phyloP scores from a whole-genome alignment of 2,888 invertebrate genomes.

The Heliconius aoede region DNA sequence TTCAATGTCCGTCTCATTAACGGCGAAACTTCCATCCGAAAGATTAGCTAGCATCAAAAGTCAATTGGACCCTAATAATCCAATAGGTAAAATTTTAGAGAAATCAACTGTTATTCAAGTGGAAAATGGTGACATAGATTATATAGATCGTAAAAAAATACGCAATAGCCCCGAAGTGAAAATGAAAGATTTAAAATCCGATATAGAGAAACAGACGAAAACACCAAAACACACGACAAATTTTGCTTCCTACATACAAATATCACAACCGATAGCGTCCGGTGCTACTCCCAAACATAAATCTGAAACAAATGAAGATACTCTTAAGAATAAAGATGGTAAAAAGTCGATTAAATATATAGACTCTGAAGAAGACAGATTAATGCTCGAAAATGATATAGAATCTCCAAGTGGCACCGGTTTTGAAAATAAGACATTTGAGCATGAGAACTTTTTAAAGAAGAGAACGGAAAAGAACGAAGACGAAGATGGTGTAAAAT shows the following conservation, averaged over 20 bases:
- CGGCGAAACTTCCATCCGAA: slow-evolving; percentile 70
- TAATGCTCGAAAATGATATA: slow-evolving; percentile 72
- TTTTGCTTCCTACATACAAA: slow-evolving; percentile 85
- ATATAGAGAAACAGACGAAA: slow-evolving; percentile 77
- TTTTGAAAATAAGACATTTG: slow-evolving; percentile 78
- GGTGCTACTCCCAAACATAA: slow-evolving; percentile 66
- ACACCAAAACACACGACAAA: slow-evolving; percentile 82
- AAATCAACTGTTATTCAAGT: slow-evolving; percentile 80
- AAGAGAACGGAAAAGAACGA: slow-evolving; percentile 74
- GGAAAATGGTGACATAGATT: slow-evolving; percentile 72
- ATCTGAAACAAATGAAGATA: slow-evolving; percentile 59
- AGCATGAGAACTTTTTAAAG: slow-evolving; percentile 77
- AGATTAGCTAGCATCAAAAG: slow-evolving; percentile 77
- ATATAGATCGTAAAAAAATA: slow-evolving; percentile 58
- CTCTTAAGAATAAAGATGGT: slow-evolving; percentile 58
- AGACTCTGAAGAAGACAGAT: slow-evolving; percentile 69
- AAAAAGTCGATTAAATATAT: slow-evolving; percentile 69
- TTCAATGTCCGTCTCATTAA: slow-evolving; percentile 70
- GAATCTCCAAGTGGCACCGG: slow-evolving; percentile 79
- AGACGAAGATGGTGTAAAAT: slow-evolving; percentile 67
- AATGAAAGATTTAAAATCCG: slow-evolving; percentile 67
- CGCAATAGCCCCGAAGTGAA: slow-evolving; percentile 58
- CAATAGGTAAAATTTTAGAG: slow-evolving; percentile 80
- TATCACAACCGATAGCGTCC: slow-evolving; percentile 77
- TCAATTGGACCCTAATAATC: slow-evolving; percentile 79